Base-by-base conservation (phyloP, 2,888 invertebrate genomes). In the Oscheius sp. region DNA sequence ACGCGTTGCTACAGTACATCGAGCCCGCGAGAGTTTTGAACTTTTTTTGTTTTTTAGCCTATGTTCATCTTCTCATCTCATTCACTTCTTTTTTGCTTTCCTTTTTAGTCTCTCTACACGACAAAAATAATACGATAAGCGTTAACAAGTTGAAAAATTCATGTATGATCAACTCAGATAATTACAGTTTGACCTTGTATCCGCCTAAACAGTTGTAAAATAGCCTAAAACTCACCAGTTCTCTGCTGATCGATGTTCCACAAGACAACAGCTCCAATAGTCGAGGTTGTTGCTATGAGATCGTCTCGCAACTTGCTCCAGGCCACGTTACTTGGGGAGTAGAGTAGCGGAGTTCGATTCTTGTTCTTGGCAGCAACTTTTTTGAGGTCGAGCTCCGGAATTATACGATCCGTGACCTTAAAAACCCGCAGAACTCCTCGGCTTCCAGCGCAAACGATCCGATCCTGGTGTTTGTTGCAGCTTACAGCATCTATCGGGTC, bases 401-500 rank as follows among this genome's bases (percentile, higher is more conserved):
- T 29, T 29, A 63, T 47, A 63, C n/a, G 59, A 63, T 63, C 78
- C 74, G 2, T 37, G 10, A 84, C 58, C 51, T 74, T 71, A 55
- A 78, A 74, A 0, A 84, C 59, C 76, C 79, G 78, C 7, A 84
- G 75, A 55, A 82, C 81, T 68, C 82, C 84, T 51, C 81, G 55
- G 35, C 76, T 77, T 53, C 84, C 84, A 7, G 77, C 77, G 9
- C 75, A 79, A 4, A 80, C 82, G 3, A 81, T 70, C 10, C 58
- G 35, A 11, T 78, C 73, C 63, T 77, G 75, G 10, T 74, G 75
- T 4, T 65, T 42, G 73, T 84, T 84, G 32, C 76, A 33, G 47
- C 75, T 74, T 70, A 82, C 76, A 1, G 81, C 75, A 55, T 84
- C 84, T 3, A 84, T 70, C 32, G 84, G 84, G 58, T 81, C 81